Percentiles rank a stretch among this genome's conserved stretches.
phyloP scores from a whole-genome alignment of 2,888 invertebrate species.

The Augiades crinisus region DNA sequence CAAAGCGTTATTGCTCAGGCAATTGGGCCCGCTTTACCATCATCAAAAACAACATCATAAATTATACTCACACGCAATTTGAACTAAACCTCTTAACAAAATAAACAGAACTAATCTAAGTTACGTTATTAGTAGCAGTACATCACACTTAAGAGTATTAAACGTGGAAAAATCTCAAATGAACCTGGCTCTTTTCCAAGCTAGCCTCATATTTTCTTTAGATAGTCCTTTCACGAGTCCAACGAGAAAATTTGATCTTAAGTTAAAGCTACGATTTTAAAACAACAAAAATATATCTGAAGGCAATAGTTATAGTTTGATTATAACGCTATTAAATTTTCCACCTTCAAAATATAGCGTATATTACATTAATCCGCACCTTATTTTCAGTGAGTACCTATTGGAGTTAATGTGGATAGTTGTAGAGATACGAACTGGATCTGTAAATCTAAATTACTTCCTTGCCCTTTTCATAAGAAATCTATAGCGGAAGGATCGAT shows the following conservation, averaged over 20 bases:
- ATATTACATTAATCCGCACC: no score
- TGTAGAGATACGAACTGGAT: no score
- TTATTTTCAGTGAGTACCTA: no score
- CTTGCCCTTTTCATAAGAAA: no score
- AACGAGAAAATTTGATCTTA: constrained; percentile 30
- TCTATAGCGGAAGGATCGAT: no score
- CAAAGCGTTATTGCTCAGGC: no score
- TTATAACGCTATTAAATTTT: no score
- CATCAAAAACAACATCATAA: constrained; percentile 33
- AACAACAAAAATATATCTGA: neutral
- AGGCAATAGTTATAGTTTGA: neutral
- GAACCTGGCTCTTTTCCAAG: constrained; percentile 59
- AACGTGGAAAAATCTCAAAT: constrained; percentile 60
- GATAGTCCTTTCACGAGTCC: constrained; percentile 19
- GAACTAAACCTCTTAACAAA: constrained; percentile 62
- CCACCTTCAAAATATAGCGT: no score
- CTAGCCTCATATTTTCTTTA: constrained; percentile 44
- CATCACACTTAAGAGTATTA: constrained; percentile 75
- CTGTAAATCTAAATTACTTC: no score
- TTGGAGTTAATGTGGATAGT: no score
- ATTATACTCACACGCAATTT: constrained; percentile 51
- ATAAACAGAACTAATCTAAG: constrained; percentile 66
- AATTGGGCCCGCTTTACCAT: neutral
- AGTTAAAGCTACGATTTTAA: neutral
- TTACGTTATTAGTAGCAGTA: constrained; percentile 58